phyloP scores from a whole-genome alignment of 2,888 invertebrate genomes.

The Cephus runcator region DNA sequence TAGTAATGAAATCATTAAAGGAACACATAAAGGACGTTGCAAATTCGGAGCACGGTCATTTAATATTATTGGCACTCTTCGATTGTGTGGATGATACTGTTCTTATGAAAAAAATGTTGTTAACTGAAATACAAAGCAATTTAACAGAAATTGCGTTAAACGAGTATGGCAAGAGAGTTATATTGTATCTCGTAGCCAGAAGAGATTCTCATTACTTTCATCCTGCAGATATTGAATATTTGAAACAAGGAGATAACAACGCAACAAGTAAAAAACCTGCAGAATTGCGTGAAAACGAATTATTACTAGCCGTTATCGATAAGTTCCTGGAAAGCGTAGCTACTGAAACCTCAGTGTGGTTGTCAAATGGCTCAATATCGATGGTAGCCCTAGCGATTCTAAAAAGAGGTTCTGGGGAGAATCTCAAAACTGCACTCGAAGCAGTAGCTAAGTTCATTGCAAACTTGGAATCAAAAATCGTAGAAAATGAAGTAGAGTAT shows the following conservation, averaged over 20 bases:
- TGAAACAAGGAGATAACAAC: conserved; percentile 80
- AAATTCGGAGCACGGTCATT: conserved; percentile 88
- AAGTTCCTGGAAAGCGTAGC: conserved; percentile 70
- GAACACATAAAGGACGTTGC: conserved; percentile 83
- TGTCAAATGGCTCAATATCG: conserved; percentile 75
- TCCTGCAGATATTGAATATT: conserved; percentile 78
- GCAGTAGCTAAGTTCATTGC: conserved; percentile 66
- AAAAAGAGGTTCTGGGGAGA: conserved; percentile 70
- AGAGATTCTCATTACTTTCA: conserved; percentile 85
- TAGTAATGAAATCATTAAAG: conserved; percentile 89
- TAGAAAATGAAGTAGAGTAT: conserved; percentile 59
- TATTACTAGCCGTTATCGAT: conserved; percentile 74
- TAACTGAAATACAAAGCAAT: conserved; percentile 76
- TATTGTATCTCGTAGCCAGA: conserved; percentile 89
- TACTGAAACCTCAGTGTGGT: conserved; percentile 74
- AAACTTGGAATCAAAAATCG: conserved; percentile 70
- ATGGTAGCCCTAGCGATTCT: conserved; percentile 78
- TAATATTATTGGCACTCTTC: conserved; percentile 83
- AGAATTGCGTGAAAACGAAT: conserved; percentile 74
- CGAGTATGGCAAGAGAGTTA: conserved; percentile 86
- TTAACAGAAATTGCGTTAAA: conserved; percentile 75
- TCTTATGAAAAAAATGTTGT: conserved; percentile 83
- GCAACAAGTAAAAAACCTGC: conserved; percentile 80
- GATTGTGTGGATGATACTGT: conserved; percentile 95
- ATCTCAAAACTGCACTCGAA: conserved; percentile 64